Conservation (phyloP, 2,888 invertebrate genomes). For the Trissolcus japonicus region DNA sequence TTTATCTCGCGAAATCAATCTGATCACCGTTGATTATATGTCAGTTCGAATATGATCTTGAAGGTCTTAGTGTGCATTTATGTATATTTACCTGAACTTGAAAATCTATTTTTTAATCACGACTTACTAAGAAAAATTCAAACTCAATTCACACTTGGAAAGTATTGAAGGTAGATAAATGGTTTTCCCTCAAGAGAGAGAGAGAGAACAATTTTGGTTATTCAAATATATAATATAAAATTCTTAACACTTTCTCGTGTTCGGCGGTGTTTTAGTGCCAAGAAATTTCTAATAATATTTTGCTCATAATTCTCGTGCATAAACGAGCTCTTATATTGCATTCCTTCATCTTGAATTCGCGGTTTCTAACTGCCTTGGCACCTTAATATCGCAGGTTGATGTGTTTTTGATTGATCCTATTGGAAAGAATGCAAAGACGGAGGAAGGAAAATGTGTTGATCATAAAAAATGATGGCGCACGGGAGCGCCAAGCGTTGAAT, state of each 20-base stretch:
- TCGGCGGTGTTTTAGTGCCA: constrained; percentile 32
- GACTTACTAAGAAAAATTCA: too few species aligned
- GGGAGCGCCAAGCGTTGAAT: constrained; percentile 41
- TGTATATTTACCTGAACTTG: too few species aligned
- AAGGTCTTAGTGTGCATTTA: too few species aligned
- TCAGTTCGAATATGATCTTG: too few species aligned
- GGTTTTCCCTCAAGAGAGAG: not conserved
- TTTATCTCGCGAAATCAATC: too few species aligned
- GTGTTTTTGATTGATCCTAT: constrained; percentile 67
- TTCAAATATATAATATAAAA: constrained; percentile 3
- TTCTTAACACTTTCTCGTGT: constrained; percentile 43
- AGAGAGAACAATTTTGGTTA: not conserved
- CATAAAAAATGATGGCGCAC: constrained; percentile 44
- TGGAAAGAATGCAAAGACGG: constrained; percentile 53
- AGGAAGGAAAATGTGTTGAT: constrained; percentile 46
- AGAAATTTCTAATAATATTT: constrained; percentile 47
- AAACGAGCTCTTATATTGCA: constrained; percentile 69
- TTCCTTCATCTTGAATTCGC: constrained; percentile 61
- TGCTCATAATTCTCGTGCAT: constrained; percentile 59
- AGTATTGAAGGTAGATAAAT: not conserved
- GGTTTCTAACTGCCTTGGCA: constrained; percentile 50
- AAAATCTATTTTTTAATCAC: too few species aligned
- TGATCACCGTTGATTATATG: too few species aligned
- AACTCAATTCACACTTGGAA: too few species aligned
- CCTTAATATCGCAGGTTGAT: constrained; percentile 62